Percentiles rank a stretch among this genome's conserved stretches.
Conservation (phyloP, 2,888 invertebrate genomes). For the Drosophila colorata region DNA sequence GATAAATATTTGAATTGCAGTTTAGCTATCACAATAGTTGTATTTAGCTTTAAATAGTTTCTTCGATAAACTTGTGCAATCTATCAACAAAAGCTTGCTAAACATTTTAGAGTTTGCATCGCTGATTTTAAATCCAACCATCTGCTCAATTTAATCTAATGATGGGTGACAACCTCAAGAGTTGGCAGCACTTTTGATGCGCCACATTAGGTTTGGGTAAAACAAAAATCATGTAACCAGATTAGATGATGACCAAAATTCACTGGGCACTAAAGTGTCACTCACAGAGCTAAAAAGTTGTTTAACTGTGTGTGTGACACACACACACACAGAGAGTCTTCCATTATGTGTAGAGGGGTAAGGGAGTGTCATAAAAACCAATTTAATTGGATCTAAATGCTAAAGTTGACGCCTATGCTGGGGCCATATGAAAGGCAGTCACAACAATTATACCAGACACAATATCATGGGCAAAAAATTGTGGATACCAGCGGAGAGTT, state of each 20-base stretch:
- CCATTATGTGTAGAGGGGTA: slow-evolving; percentile 9
- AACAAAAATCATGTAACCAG: slow-evolving; percentile 60
- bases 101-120: slow-evolving; percentile 34
- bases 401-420: slow-evolving; percentile 50
- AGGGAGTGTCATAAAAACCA: slow-evolving; percentile 60
- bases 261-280: slow-evolving; percentile 25
- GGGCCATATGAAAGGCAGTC: slow-evolving; percentile 40
- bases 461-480: slow-evolving; percentile 22
- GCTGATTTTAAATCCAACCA: slow-evolving; percentile 34
- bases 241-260: slow-evolving; percentile 45
- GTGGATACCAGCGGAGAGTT: no score
- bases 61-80: slow-evolving; percentile 7
- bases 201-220: slow-evolving; percentile 61
- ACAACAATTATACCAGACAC: slow-evolving; percentile 62
- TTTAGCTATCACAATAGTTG: not conserved
- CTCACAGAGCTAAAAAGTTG: slow-evolving; percentile 18
- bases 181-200: slow-evolving; percentile 53
- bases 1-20: not conserved
- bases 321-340: slow-evolving; percentile 6
- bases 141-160: slow-evolving; percentile 49
- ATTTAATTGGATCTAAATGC: slow-evolving; percentile 77
- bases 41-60: not conserved
- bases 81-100: slow-evolving; percentile 35
- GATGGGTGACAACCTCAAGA: slow-evolving; percentile 44
- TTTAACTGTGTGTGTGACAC: not conserved